Conservation (phyloP, 2,888 invertebrate genomes). For the Cosmia trapezina region DNA sequence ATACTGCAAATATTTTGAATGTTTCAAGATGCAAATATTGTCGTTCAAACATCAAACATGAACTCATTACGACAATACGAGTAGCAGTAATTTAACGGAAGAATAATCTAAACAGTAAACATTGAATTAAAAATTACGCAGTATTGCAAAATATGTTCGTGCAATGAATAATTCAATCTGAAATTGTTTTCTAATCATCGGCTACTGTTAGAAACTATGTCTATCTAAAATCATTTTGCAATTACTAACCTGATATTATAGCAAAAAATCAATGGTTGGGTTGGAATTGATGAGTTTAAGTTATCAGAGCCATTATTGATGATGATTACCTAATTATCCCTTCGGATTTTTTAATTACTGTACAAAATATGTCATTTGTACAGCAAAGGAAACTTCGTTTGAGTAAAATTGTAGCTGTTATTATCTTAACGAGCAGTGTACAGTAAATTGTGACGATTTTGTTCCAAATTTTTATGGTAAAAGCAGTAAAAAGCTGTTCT, state of each 20-base stretch:
- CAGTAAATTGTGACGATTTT: background rate
- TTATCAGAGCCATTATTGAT: constrained; percentile 26
- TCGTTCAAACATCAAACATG: constrained; percentile 22
- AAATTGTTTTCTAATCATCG: constrained; percentile 62
- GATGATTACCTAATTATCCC: constrained; percentile 43
- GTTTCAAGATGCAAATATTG: constrained; percentile 29
- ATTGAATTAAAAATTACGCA: constrained; percentile 52
- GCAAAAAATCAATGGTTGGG: constrained; percentile 19
- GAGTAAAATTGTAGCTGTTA: constrained; percentile 21
- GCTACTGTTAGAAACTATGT: constrained; percentile 39
- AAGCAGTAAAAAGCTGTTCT: background rate
- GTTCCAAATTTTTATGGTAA: background rate
- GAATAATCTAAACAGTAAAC: constrained; percentile 53
- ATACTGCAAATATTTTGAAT: constrained; percentile 23
- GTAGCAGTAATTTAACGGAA: constrained; percentile 64
- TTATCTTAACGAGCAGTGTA: constrained; percentile 30
- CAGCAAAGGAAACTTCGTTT: constrained; percentile 37
- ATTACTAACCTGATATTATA: constrained; percentile 26
- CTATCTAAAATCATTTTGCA: constrained; percentile 27
- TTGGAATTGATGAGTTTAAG: constrained; percentile 6
- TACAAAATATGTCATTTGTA: constrained; percentile 32
- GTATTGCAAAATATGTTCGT: constrained; percentile 62
- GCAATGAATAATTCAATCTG: constrained; percentile 68
- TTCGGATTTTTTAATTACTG: constrained; percentile 35
- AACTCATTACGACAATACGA: constrained; percentile 32